Evolutionary conservation across 1,140 invertebrate species (phyloP).

Genomic region (Drosophila novamexicana): DNA sequence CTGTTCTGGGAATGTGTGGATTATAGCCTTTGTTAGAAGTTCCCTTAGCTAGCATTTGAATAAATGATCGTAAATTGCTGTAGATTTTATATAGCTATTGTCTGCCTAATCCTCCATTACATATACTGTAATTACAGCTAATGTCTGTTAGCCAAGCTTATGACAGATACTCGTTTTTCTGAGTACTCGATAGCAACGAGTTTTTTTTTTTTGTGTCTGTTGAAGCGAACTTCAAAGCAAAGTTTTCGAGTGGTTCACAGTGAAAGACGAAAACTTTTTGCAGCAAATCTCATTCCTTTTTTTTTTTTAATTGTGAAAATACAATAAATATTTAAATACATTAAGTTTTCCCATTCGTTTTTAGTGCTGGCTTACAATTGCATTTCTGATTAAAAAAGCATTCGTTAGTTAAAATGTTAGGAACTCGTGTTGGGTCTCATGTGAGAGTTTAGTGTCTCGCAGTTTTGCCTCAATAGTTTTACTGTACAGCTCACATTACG

Average conservation of each 20-base stretch:
- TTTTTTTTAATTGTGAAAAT: no score
- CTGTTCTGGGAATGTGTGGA: slow-evolving; percentile 18
- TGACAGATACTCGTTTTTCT: slow-evolving; percentile 16
- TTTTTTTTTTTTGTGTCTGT: not conserved
- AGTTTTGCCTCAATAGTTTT: not conserved
- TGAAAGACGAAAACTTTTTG: no score
- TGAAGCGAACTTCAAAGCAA: not conserved
- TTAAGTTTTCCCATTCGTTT: not conserved
- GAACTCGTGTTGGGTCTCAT: not conserved
- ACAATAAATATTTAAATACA: no score
- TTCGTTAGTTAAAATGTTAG: not conserved
- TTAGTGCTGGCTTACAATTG: not conserved
- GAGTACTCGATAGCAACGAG: not conserved
- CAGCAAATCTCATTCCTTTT: no score
- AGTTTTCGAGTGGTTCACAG: no score
- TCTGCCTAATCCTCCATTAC: slow-evolving; percentile 13
- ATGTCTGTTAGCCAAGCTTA: not conserved
- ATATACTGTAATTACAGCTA: slow-evolving; percentile 30
- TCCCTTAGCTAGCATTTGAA: slow-evolving; percentile 18
- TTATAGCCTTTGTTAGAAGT: slow-evolving; percentile 9
- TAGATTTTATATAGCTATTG: slow-evolving; percentile 22
- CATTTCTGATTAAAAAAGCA: no score
- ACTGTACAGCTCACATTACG: slow-evolving; percentile 1
- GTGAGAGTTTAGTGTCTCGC: slow-evolving; percentile 15
- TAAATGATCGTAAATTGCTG: slow-evolving; percentile 35